Conservation (phyloP, 2,888 invertebrate species). For the Drosophila fungiperda region DNA sequence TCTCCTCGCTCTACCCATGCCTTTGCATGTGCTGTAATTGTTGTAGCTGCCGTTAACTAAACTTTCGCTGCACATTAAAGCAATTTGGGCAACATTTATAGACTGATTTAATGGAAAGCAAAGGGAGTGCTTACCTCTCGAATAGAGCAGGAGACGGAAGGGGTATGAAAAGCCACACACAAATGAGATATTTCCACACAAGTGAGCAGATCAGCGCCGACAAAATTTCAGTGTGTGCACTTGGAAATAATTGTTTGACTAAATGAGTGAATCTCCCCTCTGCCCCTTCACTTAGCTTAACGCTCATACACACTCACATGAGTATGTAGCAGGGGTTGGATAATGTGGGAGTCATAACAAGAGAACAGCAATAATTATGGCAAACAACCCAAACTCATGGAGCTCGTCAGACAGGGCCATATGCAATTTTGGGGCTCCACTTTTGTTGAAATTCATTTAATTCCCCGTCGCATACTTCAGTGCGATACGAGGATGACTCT, state of each 20-base stretch:
- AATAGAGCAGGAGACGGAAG: not conserved
- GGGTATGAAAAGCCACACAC: conserved; percentile 21
- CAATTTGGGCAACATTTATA: conserved; percentile 83
- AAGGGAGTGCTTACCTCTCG: conserved; percentile 13
- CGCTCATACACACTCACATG: conserved; percentile 27
- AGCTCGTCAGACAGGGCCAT: conserved; percentile 28
- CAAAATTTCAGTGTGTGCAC: conserved; percentile 61
- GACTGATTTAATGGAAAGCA: conserved; percentile 83
- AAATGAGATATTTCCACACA: conserved; percentile 78
- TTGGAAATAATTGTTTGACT: conserved; percentile 78
- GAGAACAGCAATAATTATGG: conserved; percentile 72
- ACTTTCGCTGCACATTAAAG: conserved; percentile 81
- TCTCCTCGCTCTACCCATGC: not conserved
- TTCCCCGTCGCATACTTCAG: conserved; percentile 65
- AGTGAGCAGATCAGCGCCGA: conserved; percentile 62
- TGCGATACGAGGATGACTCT: conserved; percentile 50
- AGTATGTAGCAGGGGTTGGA: not conserved
- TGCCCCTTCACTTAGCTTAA: conserved; percentile 36
- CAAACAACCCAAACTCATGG: conserved; percentile 57
- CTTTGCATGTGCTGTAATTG: conserved; percentile 31
- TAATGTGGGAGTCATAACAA: conserved; percentile 18
- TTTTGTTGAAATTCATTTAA: conserved; percentile 74
- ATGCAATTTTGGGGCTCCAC: conserved; percentile 50
- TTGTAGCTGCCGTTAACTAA: conserved; percentile 64
- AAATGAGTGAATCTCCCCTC: conserved; percentile 65